Evolutionary conservation across 2,113 vertebrate species (phyloP).

Genomic region (Cercopithecus mona): DNA sequence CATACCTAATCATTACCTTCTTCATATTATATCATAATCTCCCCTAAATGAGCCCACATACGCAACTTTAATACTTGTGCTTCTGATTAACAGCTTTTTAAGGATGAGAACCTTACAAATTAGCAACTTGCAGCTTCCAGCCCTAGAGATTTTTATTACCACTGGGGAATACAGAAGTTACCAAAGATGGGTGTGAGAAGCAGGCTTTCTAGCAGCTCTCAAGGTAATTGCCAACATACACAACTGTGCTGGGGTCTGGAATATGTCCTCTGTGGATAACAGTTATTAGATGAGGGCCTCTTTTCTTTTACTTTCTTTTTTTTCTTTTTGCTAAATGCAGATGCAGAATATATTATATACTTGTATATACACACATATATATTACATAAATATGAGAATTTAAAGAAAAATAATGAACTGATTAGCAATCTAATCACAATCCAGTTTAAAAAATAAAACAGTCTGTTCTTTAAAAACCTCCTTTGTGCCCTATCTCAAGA

Average conservation of each 20-base stretch:
- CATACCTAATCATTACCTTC: background rate
- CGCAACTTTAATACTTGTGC: background rate
- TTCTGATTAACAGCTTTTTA: slow-evolving; percentile 6
- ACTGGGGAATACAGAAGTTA: background rate
- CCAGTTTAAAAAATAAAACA: slow-evolving; percentile 10
- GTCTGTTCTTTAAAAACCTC: background rate
- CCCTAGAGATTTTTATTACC: background rate
- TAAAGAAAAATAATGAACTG: background rate
- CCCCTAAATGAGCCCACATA: background rate
- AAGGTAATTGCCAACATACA: background rate
- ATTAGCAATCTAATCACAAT: background rate
- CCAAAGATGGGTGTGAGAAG: background rate
- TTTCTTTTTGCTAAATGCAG: background rate
- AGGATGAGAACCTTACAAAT: background rate
- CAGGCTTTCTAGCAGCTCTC: background rate
- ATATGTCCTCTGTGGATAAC: background rate
- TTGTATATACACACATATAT: background rate
- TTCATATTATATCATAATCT: background rate
- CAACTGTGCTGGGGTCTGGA: background rate
- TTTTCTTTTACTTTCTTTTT: background rate
- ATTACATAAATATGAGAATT: background rate
- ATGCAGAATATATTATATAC: background rate
- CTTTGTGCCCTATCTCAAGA: background rate
- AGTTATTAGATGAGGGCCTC: background rate
- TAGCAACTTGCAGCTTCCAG: background rate